These are phyloP conservation scores for Ommatoiulus sabulosus DNA, from an alignment of 2,888 invertebrate genomes.

Conservation along the genomic window DNA sequence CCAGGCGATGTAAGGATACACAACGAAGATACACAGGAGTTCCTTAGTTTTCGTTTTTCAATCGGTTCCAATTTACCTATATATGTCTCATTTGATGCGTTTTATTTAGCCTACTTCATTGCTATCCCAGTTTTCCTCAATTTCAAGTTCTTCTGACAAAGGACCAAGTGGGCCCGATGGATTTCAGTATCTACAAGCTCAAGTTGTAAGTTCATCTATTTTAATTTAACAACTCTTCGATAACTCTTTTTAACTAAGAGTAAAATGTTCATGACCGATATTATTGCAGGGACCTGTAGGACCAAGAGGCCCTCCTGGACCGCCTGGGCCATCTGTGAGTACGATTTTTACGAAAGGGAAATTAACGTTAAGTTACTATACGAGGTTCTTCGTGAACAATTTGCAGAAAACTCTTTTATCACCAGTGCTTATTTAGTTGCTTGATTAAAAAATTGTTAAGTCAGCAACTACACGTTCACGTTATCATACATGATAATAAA, in stretches of 20 bases:
- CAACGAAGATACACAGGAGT: not conserved
- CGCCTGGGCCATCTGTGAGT: slow-evolving; percentile 75
- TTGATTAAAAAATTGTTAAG: no score
- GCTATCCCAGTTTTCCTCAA: slow-evolving; percentile 79
- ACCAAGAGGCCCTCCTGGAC: slow-evolving; percentile 80
- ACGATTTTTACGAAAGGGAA: not conserved
- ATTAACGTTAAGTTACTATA: not conserved
- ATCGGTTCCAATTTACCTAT: no score
- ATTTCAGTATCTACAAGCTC: slow-evolving; percentile 82
- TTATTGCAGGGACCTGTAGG: slow-evolving; percentile 76
- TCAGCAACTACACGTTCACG: no score
- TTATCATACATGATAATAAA: no score
- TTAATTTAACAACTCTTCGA: not conserved
- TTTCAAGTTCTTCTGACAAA: slow-evolving; percentile 78
- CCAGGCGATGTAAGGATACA: slow-evolving; percentile 74
- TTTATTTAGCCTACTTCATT: slow-evolving; percentile 75
- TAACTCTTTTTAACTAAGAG: not conserved
- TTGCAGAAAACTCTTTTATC: no score
- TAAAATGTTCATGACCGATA: not conserved
- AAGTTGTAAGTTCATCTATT: slow-evolving; percentile 69
- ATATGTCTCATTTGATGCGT: not conserved
- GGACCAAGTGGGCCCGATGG: slow-evolving; percentile 78
- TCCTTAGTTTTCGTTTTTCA: no score
- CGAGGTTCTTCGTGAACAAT: no score
- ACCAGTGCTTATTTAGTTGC: no score